Evolutionary conservation across 2,113 vertebrate genomes (phyloP), one percentile per base, ranked within the genome.

Genomic region (Pachycephala philippinensis): DNA sequence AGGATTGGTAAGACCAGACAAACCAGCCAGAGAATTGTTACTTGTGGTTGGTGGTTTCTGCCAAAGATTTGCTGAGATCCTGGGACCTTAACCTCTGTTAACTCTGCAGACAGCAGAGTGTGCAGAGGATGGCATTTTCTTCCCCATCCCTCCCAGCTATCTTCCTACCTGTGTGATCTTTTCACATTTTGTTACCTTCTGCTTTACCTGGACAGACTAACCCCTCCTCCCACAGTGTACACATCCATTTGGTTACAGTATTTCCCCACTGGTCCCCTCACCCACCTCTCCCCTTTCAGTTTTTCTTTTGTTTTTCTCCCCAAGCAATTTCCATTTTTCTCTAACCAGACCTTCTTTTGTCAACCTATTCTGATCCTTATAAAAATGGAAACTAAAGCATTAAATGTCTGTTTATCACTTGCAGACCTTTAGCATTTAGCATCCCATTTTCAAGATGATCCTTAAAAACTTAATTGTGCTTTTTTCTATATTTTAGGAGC

Each of bases 31-130:
- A 83, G 35, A 31, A 68, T 20, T 44, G 0, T 28, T 74, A 21
- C 50, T 45, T 33, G 76, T 81, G 80, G 72, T 78, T 47, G 69
- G 63, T 89, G 64, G 72, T 89, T 96, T 77, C 84, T 91, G 56
- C n/a, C 37, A 42, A 84, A 69, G 63, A 40, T 69, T 76, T 22
- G 2, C n/a, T 69, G 39, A 64, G 27, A 47, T 83, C 72, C n/a
- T 66, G n/a, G 22, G 13, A 77, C 50, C 28, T 81, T 84, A 77
- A 77, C 20, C 30, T 82, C 10, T 1, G 0, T 69, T 91, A 45
- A 21, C 14, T 68, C 74, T 75, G 57, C 3, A 6, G 56, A 33
- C 35, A 77, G 42, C 24, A 65, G 24, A 23, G 31, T 45, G 28
- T 65, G 26, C 68, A 61, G 49, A 85, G 11, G 35, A 64, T 0